Evolutionary conservation across 2,888 invertebrate genomes (phyloP), one percentile per base, ranked within the genome.

Genomic region (Endomychus coccineus): DNA sequence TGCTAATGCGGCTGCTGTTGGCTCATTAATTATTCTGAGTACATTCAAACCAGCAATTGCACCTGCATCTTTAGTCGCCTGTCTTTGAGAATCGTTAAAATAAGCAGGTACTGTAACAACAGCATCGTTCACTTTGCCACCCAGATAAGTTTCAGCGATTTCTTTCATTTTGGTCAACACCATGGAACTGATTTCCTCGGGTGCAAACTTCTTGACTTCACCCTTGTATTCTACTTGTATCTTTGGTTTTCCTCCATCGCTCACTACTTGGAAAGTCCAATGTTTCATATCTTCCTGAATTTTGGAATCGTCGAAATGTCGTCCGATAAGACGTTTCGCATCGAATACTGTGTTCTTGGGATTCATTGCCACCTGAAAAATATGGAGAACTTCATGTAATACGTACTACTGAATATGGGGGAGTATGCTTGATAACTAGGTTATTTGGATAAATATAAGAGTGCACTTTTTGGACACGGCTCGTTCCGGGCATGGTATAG

Each of bases 41-140:
- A 94, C 89, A 63, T 90, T 90, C 15, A 94, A 62, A 1, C 85
- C 90, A 13, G 91, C 82, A 55, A 85, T 85, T 2, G 72, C 72
- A 1, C 91, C 91, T 7, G 91, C 89, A 65, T 92, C 92, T 66
- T 91, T 91, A 5, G 90, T 90, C 7, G 85, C 85, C 61, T 85
- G 85, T 7, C 86, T 72, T 61, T 85, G 85, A 2, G 83, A 81
- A 54, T 85, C 85, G 56, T 85, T 85, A 58, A 85, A 86, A 58
- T 86, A 87, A 3, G 86, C 86, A 3, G 87, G 87, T 3, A 87
- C 87, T 1, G 87, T 88, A 47, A 88, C 75, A 5, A 88, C 87
- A 2, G 85, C 86, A 58, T 86, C 82, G 43, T 70, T 73, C 0
- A 88, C 77, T 38, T 70, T 71, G 14, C 72, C 74, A 21, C 46